Base-by-base conservation (phyloP, 2,888 invertebrate species). In the Dryobotodes eremita region DNA sequence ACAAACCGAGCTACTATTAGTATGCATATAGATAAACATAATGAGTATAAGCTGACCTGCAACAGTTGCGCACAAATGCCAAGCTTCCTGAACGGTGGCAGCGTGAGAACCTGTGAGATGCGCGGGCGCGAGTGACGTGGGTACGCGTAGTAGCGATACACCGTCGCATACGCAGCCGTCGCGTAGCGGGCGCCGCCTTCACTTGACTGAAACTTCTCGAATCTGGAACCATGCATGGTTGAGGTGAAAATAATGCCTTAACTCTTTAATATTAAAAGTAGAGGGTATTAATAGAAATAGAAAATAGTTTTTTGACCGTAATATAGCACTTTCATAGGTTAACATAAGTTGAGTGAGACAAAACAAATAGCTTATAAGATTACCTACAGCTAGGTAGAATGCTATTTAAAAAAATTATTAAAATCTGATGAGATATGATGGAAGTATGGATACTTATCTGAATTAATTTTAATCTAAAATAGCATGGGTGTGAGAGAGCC, bases 71-170 rank as follows among this genome's bases (percentile, higher is more conserved):
- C 98, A 50, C 99, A 99, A 64, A 99, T 96, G 1, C 99, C 99
- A 68, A 98, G 96, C 77, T 97, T 97, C 94, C 99, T 98, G 94
- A 98, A 99, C 0, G 99, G 98, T n/a, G 99, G 99, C 85, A 99
- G 94, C 65, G 99, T 97, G 78, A 99, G 97, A 93, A 99, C 98
- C 95, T 99, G 99, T 85, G 99, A 99, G 85, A 99, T 98, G 80
- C 99, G 97, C 8, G 99, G 99, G 53, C 99, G 97, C 74, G 98
- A 97, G 93, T 98, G 98, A 82, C 98, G 97, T 0, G 99, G 99
- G 95, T 99, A 99, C 4, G 99, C 98, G 94, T 99, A 99, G 96
- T 99, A 99, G 88, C 98, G 98, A 95, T 99, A 99, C 65, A 99
- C 98, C 0, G 99, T 99, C 71, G 98, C 98, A 95, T 99, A 99